Evolutionary conservation across 2,888 invertebrate species (phyloP).

Genomic region (Cantharis rufa): DNA sequence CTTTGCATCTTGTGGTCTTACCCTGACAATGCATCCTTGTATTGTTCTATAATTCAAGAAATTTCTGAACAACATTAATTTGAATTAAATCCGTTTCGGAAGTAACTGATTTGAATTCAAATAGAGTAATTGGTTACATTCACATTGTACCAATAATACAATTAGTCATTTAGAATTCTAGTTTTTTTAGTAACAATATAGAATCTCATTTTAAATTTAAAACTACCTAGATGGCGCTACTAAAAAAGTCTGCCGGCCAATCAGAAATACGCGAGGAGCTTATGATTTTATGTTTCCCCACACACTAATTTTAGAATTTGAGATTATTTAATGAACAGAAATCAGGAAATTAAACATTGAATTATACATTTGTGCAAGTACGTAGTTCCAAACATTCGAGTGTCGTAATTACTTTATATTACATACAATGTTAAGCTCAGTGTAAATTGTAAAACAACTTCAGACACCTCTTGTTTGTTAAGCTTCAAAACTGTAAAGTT

Average conservation of each 20-base stretch:
- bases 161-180: background rate
- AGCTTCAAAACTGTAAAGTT: slow-evolving; percentile 7
- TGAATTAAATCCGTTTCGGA: background rate
- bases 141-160: background rate
- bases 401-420: slow-evolving; percentile 3
- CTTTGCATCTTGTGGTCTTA: background rate
- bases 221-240: background rate
- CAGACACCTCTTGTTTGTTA: slow-evolving; percentile 4
- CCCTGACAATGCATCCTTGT: background rate
- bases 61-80: background rate
- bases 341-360: background rate
- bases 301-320: background rate
- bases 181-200: no score
- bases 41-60: background rate
- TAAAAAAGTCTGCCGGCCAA: background rate
- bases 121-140: background rate
- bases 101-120: background rate
- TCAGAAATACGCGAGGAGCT: background rate
- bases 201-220: background rate
- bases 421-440: background rate
- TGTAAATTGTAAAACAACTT: slow-evolving; percentile 5
- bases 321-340: background rate
- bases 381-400: background rate
- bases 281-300: background rate
- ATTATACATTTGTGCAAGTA: background rate